Base-by-base conservation (phyloP, 23 tunicate genomes). In the Ciona savignyi region DNA sequence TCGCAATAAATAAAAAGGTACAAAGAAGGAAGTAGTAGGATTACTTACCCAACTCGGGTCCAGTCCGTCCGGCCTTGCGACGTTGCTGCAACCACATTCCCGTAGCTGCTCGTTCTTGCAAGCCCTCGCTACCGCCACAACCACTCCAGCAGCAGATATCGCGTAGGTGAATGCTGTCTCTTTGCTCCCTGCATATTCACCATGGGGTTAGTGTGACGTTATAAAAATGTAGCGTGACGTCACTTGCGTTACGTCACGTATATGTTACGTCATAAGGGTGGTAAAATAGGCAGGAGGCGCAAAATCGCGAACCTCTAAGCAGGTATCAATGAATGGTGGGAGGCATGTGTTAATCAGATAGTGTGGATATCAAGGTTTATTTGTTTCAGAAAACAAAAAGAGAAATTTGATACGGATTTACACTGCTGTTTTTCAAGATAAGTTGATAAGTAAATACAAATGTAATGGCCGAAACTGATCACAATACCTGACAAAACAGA, bases 81-180 rank as follows among this genome's bases (percentile, higher is more conserved):
- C 79, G 1, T 30, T 68, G 67, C 97, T 80, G 67, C 97, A 91
- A 21, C 91, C 97, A 65, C 97, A 91, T 15, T 70, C 78, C 30
- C 60, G 62, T 28, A 95, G 70, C 32, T 78, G 70, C 0, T 68
- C 90, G 84, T 76, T 80, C 32, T 81, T 80, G 74, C 99, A 95
- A 32, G 96, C 99, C 60, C 82, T 63, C 3, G 96, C 99, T 6
- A 95, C 86, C n/a, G 87, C 72, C 30, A 77, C 93, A 26, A 95
- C 99, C 30, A 95, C 96, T 21, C 91, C 96, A 23, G 99, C 99
- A 24, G 99, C 95, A 0, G 99, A 84, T 3, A 95, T 85, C n/a
- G 99, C 99, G 66, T 83, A 88, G 15, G 90, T 89, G 63, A 85
- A 95, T 0, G 99, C 99, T 27, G 99, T 88, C 76, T 95, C 99